Evolutionary conservation across 2,888 invertebrate species (phyloP).

Genomic region (Dynastes grantii): DNA sequence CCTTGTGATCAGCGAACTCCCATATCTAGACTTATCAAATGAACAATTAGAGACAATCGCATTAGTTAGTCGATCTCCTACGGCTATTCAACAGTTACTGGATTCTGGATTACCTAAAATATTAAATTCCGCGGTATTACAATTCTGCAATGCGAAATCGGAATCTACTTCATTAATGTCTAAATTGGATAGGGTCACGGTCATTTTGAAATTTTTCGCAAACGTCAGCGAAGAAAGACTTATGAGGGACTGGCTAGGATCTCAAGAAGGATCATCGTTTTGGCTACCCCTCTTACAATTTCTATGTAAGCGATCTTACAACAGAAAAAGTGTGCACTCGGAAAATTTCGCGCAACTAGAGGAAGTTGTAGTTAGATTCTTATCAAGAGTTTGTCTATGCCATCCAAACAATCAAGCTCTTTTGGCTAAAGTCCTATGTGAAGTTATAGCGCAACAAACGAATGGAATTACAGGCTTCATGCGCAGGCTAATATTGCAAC

Average conservation of each 20-base stretch:
- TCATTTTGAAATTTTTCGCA: constrained; percentile 86
- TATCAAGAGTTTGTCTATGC: constrained; percentile 88
- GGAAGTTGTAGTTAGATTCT: constrained; percentile 85
- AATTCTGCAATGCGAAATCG: constrained; percentile 63
- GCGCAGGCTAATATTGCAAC: constrained; percentile 87
- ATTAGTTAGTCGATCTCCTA: constrained; percentile 85
- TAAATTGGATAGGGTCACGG: constrained; percentile 75
- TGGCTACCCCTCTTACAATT: constrained; percentile 88
- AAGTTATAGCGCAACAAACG: constrained; percentile 79
- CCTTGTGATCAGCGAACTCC: constrained; percentile 74
- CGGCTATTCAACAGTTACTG: constrained; percentile 83
- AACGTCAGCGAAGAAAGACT: constrained; percentile 85
- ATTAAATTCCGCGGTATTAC: constrained; percentile 77
- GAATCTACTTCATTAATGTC: constrained; percentile 69
- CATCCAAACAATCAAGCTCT: constrained; percentile 89
- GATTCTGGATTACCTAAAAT: constrained; percentile 82
- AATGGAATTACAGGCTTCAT: constrained; percentile 89
- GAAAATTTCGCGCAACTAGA: constrained; percentile 75
- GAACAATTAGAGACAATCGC: constrained; percentile 85
- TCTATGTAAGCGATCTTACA: constrained; percentile 74
- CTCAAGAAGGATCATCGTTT: constrained; percentile 84
- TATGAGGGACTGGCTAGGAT: constrained; percentile 92
- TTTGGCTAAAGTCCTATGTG: constrained; percentile 85
- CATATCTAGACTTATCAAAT: constrained; percentile 74
- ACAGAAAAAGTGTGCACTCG: constrained; percentile 62